Percentiles rank a stretch among this genome's conserved stretches.
Evolutionary conservation across 1,140 invertebrate species (phyloP).

Genomic region (Tetraneura akinire): DNA sequence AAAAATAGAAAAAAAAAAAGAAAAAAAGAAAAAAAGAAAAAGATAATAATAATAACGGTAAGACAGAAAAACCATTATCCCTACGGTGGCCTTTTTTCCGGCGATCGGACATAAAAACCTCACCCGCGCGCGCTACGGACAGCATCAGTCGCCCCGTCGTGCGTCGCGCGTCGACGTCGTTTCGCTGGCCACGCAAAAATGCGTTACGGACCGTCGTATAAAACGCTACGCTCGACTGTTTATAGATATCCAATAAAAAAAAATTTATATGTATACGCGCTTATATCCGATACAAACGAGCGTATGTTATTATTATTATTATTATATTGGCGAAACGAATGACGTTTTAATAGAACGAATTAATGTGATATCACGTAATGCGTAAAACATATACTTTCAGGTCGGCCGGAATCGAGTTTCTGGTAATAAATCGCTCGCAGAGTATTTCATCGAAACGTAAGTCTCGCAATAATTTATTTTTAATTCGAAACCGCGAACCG

Average conservation of each 20-base stretch:
- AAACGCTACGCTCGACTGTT: not conserved
- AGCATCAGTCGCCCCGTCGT: not conserved
- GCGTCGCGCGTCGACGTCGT: too few species aligned
- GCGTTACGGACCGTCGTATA: not conserved
- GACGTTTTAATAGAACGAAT: not conserved
- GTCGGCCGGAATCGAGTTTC: not conserved
- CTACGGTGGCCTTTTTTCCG: conserved; percentile 50
- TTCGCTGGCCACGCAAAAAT: not conserved
- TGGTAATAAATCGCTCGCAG: not conserved
- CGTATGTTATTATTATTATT: too few species aligned
- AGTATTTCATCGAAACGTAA: too few species aligned
- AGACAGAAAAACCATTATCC: conserved; percentile 51
- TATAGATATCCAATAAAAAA: conserved; percentile 19
- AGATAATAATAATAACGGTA: conserved; percentile 38
- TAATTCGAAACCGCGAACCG: too few species aligned
- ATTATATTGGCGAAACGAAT: not conserved
- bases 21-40: conserved; percentile 19
- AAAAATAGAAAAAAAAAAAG: not conserved
- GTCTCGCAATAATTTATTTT: too few species aligned
- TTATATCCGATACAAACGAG: not conserved
- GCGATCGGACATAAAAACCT: conserved; percentile 41
- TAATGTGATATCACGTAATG: not conserved
- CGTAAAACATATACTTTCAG: not conserved
- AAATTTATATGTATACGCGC: not conserved
- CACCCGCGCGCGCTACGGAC: not conserved